Evolutionary conservation across 1,140 invertebrate genomes (phyloP).

Genomic region (Aporrectodea caliginosa): DNA sequence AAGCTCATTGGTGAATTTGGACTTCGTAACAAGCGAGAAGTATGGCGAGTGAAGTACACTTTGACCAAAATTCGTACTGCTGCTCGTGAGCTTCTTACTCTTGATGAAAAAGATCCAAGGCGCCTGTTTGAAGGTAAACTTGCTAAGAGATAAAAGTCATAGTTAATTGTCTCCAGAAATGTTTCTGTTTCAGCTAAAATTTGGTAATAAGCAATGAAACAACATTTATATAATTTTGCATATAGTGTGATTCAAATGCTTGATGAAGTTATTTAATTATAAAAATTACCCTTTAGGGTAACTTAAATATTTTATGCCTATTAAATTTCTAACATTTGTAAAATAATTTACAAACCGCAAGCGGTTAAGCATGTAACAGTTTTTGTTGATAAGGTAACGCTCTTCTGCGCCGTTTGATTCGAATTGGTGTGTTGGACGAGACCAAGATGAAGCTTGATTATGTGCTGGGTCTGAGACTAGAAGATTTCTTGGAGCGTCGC

Average conservation of each 20-base stretch:
- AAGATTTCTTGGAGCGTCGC: conserved; percentile 98
- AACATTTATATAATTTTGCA: too few relatives aligned
- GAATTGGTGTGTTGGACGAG: conserved; percentile 96
- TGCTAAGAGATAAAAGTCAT: too few relatives aligned
- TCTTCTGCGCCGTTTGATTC: conserved; percentile 89
- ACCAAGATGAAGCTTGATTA: conserved; percentile 99
- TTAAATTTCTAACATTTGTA: too few relatives aligned
- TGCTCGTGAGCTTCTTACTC: conserved; percentile 93
- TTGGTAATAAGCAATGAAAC: too few relatives aligned
- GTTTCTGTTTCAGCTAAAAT: too few relatives aligned
- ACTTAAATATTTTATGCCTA: too few relatives aligned
- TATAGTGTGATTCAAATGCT: too few relatives aligned
- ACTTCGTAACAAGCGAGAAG: conserved; percentile 96
- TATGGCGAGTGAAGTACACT: conserved; percentile 98
- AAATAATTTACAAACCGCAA: too few relatives aligned
- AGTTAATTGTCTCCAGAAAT: too few relatives aligned
- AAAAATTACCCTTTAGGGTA: too few relatives aligned
- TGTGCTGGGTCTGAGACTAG: conserved; percentile 94
- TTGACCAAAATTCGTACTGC: conserved; percentile 98
- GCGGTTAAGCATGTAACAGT: too few relatives aligned
- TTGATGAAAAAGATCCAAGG: conserved; percentile 96
- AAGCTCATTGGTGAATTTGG: conserved; percentile 98
- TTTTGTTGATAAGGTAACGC: conserved; percentile 99
- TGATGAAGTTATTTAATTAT: too few relatives aligned
- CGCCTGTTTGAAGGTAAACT: conserved; percentile 94